Percentiles rank a stretch among this genome's conserved stretches.
Conservation (phyloP, 92 coral and sea anemone species). For the Blastomussa wellsi region DNA sequence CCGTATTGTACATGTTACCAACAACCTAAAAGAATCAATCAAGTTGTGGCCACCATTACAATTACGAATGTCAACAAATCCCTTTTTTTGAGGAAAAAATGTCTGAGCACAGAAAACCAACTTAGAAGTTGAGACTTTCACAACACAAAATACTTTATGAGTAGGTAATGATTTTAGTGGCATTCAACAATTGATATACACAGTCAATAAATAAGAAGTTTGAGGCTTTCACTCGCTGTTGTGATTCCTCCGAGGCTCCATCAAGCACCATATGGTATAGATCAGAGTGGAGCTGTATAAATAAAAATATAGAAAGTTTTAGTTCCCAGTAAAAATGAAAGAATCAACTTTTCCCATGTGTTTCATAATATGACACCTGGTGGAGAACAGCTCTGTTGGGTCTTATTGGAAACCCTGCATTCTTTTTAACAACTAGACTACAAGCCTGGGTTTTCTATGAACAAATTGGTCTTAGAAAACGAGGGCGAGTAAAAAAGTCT, state of each 20-base stretch:
- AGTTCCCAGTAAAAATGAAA: not conserved
- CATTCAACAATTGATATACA: slow-evolving; percentile 84
- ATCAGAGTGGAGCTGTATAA: slow-evolving; percentile 87
- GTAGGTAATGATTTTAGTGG: slow-evolving; percentile 85
- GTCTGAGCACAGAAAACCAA: not conserved
- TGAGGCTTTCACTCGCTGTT: slow-evolving; percentile 75
- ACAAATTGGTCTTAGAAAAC: too few species aligned
- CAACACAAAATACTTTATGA: slow-evolving; percentile 47
- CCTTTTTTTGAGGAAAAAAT: not conserved
- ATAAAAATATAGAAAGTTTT: not conserved
- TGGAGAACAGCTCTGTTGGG: too few species aligned
- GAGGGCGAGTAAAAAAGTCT: too few species aligned
- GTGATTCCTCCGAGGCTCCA: slow-evolving; percentile 77
- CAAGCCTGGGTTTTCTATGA: too few species aligned
- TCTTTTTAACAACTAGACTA: too few species aligned
- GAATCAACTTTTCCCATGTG: too few species aligned
- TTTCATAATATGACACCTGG: too few species aligned
- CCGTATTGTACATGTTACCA: not conserved
- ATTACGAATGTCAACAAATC: not conserved
- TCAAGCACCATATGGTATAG: slow-evolving; percentile 95
- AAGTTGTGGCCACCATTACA: not conserved
- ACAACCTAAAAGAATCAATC: not conserved
- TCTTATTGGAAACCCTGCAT: too few species aligned
- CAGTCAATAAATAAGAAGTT: slow-evolving; percentile 86
- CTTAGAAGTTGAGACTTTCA: not conserved